A percentile compares a stretch with the other conserved stretches of the same genome.
phyloP scores from a whole-genome alignment of 2,797 vertebrate genomes.

The Neoniphon sammara region DNA sequence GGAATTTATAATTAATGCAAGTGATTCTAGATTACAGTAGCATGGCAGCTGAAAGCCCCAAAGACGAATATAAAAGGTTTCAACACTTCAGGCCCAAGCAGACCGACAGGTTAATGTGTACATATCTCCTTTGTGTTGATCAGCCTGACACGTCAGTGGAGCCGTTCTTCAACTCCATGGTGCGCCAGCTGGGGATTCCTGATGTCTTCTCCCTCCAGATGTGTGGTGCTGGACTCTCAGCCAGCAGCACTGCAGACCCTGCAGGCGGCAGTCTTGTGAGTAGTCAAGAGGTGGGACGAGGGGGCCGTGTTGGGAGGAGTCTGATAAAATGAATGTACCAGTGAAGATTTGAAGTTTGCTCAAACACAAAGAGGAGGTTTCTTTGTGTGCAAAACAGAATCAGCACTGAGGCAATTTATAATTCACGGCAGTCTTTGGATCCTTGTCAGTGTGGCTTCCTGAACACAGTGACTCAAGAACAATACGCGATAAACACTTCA shows the following conservation, averaged over 20 bases:
- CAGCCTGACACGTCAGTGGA: constrained; percentile 94
- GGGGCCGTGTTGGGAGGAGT: not conserved
- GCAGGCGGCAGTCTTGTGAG: constrained; percentile 95
- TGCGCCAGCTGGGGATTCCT: constrained; percentile 89
- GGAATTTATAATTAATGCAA: not conserved
- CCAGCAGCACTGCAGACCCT: constrained; percentile 79
- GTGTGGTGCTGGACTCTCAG: constrained; percentile 91
- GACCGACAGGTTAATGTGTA: not conserved
- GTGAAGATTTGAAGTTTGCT: constrained; percentile 3
- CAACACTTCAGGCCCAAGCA: not conserved
- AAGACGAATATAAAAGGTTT: not conserved
- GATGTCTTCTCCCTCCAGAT: constrained; percentile 97
- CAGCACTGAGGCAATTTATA: not conserved
- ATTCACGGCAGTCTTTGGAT: no score
- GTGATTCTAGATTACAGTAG: no score
- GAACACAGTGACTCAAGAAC: no score
- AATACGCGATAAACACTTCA: no score
- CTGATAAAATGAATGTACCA: constrained; percentile 5
- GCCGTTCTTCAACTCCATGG: constrained; percentile 95
- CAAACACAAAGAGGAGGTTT: constrained; percentile 21
- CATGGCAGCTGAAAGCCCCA: not conserved
- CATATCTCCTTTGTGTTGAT: constrained; percentile 25
- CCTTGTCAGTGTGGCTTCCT: no score
- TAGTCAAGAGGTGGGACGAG: constrained; percentile 53
- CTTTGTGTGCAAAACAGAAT: not conserved